These are phyloP conservation scores for Phoeniculus purpureus DNA, from an alignment of 2,797 vertebrate species.

Conservation along the genomic window DNA sequence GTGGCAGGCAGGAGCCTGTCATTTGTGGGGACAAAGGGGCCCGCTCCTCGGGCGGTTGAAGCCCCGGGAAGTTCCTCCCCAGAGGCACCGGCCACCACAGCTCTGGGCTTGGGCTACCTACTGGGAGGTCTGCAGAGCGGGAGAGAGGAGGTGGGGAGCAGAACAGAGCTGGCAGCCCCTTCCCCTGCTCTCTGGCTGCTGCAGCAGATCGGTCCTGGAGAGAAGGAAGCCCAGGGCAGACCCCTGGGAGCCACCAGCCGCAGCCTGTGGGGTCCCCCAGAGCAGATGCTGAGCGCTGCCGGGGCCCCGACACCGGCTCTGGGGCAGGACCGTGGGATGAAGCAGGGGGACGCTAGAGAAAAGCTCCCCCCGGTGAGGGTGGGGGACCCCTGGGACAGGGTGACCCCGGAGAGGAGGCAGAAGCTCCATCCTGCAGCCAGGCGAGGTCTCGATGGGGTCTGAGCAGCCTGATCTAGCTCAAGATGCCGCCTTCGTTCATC, in stretches of 20 bases:
- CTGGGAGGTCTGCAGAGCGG: constrained; percentile 33
- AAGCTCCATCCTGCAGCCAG: too few species aligned
- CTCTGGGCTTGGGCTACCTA: constrained; percentile 1
- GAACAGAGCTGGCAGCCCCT: constrained; percentile 51
- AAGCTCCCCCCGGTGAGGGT: too few species aligned
- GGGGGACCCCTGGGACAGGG: too few species aligned
- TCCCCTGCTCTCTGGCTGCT: neutral
- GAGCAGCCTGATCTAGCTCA: too few species aligned
- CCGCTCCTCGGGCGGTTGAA: neutral
- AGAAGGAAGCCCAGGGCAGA: neutral
- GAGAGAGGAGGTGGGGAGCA: constrained; percentile 22
- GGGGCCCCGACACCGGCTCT: neutral
- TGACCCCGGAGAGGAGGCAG: too few species aligned
- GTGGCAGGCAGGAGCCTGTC: constrained; percentile 75
- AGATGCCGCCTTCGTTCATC: neutral
- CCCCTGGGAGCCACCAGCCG: neutral
- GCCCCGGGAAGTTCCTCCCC: neutral
- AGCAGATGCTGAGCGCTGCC: neutral
- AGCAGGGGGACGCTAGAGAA: too few species aligned
- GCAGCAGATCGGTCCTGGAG: neutral
- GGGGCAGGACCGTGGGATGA: neutral
- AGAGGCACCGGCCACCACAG: neutral
- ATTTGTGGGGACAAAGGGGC: constrained; percentile 63
- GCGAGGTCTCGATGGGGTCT: too few species aligned
- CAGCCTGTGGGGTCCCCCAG: neutral